Evolutionary conservation across 2,888 invertebrate genomes (phyloP).

Genomic region (Ichneumoninae sp.): DNA sequence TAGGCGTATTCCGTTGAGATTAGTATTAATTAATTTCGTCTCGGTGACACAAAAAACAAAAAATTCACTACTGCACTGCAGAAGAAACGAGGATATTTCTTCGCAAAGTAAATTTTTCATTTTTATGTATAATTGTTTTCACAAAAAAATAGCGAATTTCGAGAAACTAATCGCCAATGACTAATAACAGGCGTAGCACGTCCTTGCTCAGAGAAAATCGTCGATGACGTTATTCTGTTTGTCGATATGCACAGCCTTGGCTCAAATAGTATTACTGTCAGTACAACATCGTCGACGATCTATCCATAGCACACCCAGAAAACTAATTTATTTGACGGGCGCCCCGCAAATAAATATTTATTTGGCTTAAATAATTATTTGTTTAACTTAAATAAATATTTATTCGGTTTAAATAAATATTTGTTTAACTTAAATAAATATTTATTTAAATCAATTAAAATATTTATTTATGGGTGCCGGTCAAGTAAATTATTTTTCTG

Average conservation of each 20-base stretch:
- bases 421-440: too few relatives aligned
- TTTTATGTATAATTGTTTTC: background rate
- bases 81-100: background rate
- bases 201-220: conserved; percentile 34
- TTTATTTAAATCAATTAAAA: too few relatives aligned
- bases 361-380: too few relatives aligned
- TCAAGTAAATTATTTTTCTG: too few relatives aligned
- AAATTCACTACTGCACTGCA: background rate
- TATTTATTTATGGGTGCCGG: too few relatives aligned
- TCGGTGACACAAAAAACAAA: background rate
- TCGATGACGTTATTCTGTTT: conserved; percentile 56
- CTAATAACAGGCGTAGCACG: conserved; percentile 29
- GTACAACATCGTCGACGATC: background rate
- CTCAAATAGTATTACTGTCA: background rate
- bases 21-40: too few relatives aligned
- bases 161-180: conserved; percentile 6
- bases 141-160: background rate
- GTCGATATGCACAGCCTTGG: conserved; percentile 38
- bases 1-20: background rate
- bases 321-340: too few relatives aligned
- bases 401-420: too few relatives aligned
- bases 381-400: too few relatives aligned
- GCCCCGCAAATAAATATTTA: too few relatives aligned
- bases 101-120: background rate
- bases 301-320: background rate